Percentiles rank a stretch among this genome's conserved stretches.
Evolutionary conservation across 2,113 vertebrate species (phyloP).

Genomic region (Alexandromys fortis): DNA sequence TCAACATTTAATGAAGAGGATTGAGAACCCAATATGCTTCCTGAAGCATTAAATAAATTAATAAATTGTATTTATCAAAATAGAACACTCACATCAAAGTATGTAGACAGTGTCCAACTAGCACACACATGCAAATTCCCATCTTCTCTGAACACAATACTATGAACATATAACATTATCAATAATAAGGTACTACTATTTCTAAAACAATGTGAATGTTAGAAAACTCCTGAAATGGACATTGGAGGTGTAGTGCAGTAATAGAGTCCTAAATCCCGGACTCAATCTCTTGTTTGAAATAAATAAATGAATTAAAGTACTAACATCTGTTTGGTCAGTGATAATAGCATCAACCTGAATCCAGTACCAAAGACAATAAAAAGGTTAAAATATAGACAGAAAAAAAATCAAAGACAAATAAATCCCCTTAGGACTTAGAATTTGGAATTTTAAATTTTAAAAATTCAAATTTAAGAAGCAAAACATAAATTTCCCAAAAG

Average conservation of each 20-base stretch:
- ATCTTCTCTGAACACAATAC: not conserved
- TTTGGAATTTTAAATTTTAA: not conserved
- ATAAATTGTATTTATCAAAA: not conserved
- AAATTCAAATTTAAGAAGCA: not conserved
- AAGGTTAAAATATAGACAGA: not conserved
- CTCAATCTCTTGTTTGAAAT: not conserved
- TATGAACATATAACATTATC: not conserved
- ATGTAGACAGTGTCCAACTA: not conserved
- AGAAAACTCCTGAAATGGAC: not conserved
- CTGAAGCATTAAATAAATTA: not conserved
- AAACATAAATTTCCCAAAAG: not conserved
- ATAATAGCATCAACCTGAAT: not conserved
- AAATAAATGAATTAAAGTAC: not conserved
- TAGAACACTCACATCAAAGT: not conserved
- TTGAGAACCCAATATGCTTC: not conserved
- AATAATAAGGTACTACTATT: not conserved
- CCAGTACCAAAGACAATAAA: not conserved
- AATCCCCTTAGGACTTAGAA: not conserved
- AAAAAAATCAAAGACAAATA: not conserved
- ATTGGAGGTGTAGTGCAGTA: too few species aligned
- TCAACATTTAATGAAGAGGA: conserved; percentile 30
- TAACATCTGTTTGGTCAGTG: not conserved
- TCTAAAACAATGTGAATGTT: not conserved
- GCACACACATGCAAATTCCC: not conserved
- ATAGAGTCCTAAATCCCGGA: not conserved